Base-by-base conservation (phyloP, 2,888 invertebrate genomes). In the Hydrotaea cyrtoneurina region DNA sequence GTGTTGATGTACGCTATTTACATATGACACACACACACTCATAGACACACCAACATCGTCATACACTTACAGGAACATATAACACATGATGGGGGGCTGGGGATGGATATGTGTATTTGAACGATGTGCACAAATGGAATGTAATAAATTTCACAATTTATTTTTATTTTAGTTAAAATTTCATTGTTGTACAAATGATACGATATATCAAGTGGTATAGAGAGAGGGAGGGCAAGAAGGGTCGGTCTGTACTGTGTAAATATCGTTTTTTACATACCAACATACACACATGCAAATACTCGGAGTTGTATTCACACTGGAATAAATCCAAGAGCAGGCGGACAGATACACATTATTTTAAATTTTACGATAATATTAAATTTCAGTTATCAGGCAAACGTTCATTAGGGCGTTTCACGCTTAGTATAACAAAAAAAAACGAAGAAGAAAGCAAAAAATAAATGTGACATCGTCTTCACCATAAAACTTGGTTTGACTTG, bases 81-180 rank as follows among this genome's bases (percentile, higher is more conserved):
- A n/a, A n/a, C n/a, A n/a, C n/a, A n/a, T n/a, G n/a, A n/a, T n/a
- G n/a, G n/a, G n/a, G n/a, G n/a, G n/a, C n/a, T n/a, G n/a, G n/a
- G n/a, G 3, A 31, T 66, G n/a, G n/a, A 17, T 36, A 17, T 64
- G n/a, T 62, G 43, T 66, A 21, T 43, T 39, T 66, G 19, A 31
- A 31, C 3, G 2, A 31, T 66, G 36, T 66, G 19, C 43, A 66
- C 62, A 62, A 62, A 62, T 66, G 36, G 39, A 17, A 66, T 66
- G 66, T 43, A 66, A 66, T 66, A 66, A 66, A 66, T 66, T 66
- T 66, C 17, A 66, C 39, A 39, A 66, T 66, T 66, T 66, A 66
- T 66, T 66, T 66, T 66, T 39, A 66, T 39, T 66, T 66, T 66
- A 66, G 66, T 66, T 43, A 19, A 66, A 66, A 39, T 66, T 66